Conservation (phyloP, 2,888 invertebrate genomes). For the Lepas anatifera region DNA sequence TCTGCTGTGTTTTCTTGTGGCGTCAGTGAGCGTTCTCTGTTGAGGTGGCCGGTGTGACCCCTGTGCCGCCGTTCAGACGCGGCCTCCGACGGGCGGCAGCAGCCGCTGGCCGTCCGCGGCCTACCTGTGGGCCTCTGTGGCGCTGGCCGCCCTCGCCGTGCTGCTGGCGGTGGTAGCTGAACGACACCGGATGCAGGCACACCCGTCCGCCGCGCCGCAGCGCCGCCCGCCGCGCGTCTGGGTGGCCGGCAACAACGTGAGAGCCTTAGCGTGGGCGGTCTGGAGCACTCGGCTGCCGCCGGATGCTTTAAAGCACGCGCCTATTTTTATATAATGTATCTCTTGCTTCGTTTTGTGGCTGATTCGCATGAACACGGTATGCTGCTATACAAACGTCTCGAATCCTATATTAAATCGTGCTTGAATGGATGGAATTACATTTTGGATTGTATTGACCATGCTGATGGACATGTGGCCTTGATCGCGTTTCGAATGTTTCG, state of each 20-base stretch:
- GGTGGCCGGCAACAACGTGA: not conserved
- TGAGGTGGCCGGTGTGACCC: too few relatives aligned
- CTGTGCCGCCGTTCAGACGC: too few relatives aligned
- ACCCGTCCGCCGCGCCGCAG: slow-evolving; percentile 31
- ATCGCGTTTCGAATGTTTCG: not conserved
- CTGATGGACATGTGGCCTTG: not conserved
- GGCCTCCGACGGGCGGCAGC: not conserved
- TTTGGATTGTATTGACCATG: not conserved
- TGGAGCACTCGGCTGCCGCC: slow-evolving; percentile 31
- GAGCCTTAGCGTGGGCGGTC: slow-evolving; percentile 32
- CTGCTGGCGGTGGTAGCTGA: not conserved
- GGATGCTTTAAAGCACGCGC: too few relatives aligned
- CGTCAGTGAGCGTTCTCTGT: too few relatives aligned
- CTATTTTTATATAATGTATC: not conserved
- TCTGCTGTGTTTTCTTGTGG: too few relatives aligned
- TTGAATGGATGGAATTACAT: slow-evolving; percentile 27
- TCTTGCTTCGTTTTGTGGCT: not conserved
- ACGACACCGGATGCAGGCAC: not conserved
- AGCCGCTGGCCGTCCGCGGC: not conserved
- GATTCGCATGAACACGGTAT: slow-evolving; percentile 32
- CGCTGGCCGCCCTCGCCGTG: not conserved
- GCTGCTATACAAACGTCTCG: slow-evolving; percentile 36
- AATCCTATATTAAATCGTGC: slow-evolving; percentile 22
- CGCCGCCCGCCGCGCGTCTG: slow-evolving; percentile 31
- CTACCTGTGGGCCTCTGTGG: not conserved